Base-by-base conservation (phyloP, 2,888 invertebrate genomes). In the Sclerodermus sp. region DNA sequence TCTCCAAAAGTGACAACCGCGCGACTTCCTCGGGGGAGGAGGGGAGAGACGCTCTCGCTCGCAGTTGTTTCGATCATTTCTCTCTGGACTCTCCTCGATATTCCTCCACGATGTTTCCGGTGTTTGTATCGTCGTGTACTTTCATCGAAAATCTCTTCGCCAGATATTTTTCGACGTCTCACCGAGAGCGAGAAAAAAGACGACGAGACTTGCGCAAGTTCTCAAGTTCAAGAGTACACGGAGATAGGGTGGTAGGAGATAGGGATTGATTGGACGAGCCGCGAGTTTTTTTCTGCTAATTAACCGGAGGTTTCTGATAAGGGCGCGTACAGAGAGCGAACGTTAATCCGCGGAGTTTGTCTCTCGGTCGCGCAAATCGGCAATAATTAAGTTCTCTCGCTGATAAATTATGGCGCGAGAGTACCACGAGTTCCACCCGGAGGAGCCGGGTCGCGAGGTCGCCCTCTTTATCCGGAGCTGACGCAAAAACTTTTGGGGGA, bases 371-470 rank as follows among this genome's bases (percentile, higher is more conserved):
- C 45, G 16, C 15, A 8, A 37, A 17, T 30, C 13, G 9, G 5
- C 3, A 16, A 43, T 34, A 43, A 31, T 48, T 37, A 46, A 51
- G 46, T 46, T 45, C 32, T 36, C 40, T 31, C 43, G 16, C 1
- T 50, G 48, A 50, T 49, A 23, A 23, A 23, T 3, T 23, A 3
- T 23, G 23, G 8, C 4, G 8, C 23, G 23, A 23, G 23, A 8
- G 23, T 23, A 23, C 3, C 4, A 23, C 8, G 23, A 23, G 23
- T 23, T 23, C 23, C 23, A 13, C 37, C 15, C 23, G 16, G 37
- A 29, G 5, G 9, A 10, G 45, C 9, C 31, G 13, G 53, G 53
- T 55, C 53, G 49, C 49, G 37, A 52, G 55, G 55, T 55, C 55
- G 46, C 45, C 30, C 32, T 47, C 23, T 49, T 53, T 53, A 51